Conservation (phyloP, 2,113 vertebrate genomes). For the Rattus rattus region DNA sequence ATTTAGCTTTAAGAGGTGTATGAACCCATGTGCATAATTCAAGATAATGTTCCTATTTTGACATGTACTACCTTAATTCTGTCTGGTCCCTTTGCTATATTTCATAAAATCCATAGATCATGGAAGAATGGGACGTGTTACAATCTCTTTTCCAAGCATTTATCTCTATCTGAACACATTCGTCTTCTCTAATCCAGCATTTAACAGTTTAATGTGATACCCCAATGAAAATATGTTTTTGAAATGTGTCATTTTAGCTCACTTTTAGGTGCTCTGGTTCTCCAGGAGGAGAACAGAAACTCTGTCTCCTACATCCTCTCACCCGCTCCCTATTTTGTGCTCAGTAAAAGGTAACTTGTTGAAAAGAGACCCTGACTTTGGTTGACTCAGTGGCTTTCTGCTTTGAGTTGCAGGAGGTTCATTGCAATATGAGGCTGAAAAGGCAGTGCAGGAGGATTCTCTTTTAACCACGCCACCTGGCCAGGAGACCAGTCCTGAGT, state of each 20-base stretch:
- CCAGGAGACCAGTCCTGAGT: constrained; percentile 52
- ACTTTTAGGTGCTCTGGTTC: neutral
- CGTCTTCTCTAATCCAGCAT: neutral
- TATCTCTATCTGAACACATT: constrained; percentile 17
- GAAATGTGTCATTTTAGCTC: neutral
- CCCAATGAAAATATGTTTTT: constrained; percentile 6
- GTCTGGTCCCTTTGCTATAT: neutral
- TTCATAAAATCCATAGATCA: neutral
- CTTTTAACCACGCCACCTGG: constrained; percentile 71
- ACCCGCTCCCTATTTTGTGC: neutral
- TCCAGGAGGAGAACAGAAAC: neutral
- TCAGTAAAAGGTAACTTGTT: neutral
- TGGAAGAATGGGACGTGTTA: neutral
- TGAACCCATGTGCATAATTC: neutral
- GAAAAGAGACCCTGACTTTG: constrained; percentile 33
- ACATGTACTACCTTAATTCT: neutral
- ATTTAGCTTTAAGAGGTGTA: neutral
- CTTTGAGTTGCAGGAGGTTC: constrained; percentile 75
- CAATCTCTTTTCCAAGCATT: constrained; percentile 8
- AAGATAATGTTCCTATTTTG: constrained; percentile 12
- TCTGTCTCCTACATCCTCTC: neutral
- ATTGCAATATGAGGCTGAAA: constrained; percentile 69
- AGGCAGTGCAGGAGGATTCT: constrained; percentile 72
- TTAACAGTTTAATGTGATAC: neutral
- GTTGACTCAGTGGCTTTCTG: neutral